phyloP scores from a whole-genome alignment of 2,888 invertebrate species.

The Cantharis rufa region DNA sequence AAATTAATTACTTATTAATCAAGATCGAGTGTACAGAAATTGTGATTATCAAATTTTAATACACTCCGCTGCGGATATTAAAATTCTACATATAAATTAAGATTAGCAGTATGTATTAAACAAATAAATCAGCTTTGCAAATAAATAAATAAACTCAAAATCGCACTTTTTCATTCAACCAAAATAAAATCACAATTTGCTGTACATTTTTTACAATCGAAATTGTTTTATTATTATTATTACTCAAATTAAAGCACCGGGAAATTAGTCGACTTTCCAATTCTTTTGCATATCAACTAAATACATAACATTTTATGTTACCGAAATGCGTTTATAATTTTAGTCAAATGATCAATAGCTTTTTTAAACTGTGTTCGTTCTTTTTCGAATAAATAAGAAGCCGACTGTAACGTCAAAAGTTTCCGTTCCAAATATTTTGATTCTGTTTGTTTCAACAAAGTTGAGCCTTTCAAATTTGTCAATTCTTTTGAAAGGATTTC shows the following conservation, averaged over 20 bases:
- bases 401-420: conserved; percentile 48
- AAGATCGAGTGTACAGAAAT: background rate
- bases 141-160: background rate
- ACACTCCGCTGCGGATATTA: background rate
- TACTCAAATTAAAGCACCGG: background rate
- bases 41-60: background rate
- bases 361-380: conserved; percentile 47
- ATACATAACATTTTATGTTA: conserved; percentile 43
- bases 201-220: background rate
- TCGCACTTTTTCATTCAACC: background rate
- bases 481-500: conserved; percentile 11
- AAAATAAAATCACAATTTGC: conserved; percentile 1
- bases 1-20: background rate
- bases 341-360: conserved; percentile 49
- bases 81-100: background rate
- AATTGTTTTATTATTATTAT: background rate
- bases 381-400: conserved; percentile 46
- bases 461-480: conserved; percentile 10
- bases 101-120: background rate
- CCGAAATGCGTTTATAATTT: conserved; percentile 51
- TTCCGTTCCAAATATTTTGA: conserved; percentile 52
- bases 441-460: conserved; percentile 49
- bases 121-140: background rate
- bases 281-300: background rate
- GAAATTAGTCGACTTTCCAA: background rate